Evolutionary conservation across 37 sponge, comb jelly and placozoan species (phyloP).

Genomic region (Halisarca cf. caerulea): DNA sequence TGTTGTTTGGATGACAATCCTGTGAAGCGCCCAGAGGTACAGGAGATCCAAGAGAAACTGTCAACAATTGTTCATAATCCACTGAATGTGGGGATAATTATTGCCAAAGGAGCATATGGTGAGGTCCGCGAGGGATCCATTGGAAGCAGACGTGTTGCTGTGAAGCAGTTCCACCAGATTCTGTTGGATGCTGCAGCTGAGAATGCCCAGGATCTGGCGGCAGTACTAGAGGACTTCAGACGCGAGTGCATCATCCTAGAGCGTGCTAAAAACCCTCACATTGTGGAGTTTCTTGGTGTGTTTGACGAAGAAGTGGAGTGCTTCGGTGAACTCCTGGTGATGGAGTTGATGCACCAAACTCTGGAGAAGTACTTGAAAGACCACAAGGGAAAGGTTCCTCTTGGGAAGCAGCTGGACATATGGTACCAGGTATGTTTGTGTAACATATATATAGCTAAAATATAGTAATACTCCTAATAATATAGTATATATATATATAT

Average conservation of each 20-base stretch:
- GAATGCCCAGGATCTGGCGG: not conserved
- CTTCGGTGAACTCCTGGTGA: not conserved
- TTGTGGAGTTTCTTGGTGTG: not conserved
- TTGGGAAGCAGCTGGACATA: not conserved
- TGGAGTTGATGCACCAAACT: constrained; percentile 14
- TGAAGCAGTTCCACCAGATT: not conserved
- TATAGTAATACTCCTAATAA: too few relatives aligned
- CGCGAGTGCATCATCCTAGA: not conserved
- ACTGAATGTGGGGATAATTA: not conserved
- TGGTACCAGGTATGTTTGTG: not conserved
- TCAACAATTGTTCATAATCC: not conserved
- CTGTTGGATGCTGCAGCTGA: not conserved
- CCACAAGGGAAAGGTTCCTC: not conserved
- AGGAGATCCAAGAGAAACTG: not conserved
- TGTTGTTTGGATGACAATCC: not conserved
- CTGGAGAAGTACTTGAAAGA: constrained; percentile 5
- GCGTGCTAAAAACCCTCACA: not conserved
- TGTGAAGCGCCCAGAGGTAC: not conserved
- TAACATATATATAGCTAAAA: too few relatives aligned
- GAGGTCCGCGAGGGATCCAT: not conserved
- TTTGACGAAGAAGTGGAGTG: not conserved
- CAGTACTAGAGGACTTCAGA: not conserved
- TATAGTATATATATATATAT: too few relatives aligned
- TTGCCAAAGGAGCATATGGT: not conserved
- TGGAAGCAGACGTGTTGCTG: not conserved